Percentiles rank a stretch among this genome's conserved stretches.
Evolutionary conservation across 2,888 invertebrate genomes (phyloP).

Genomic region (Nebria salina): DNA sequence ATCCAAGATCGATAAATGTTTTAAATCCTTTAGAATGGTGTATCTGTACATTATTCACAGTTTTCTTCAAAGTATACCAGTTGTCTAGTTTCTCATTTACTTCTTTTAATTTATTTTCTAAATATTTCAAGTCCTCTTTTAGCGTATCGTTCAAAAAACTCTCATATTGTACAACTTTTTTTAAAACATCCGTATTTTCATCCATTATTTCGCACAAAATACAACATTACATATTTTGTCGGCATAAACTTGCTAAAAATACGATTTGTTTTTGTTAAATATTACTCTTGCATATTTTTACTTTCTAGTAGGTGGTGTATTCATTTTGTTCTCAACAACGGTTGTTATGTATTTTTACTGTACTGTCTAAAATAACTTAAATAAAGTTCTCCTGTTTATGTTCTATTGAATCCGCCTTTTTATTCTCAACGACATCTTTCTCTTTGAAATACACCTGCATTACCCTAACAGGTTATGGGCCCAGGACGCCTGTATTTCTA

Average conservation of each 20-base stretch:
- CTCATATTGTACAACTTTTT: conserved; percentile 58
- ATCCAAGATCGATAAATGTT: conserved; percentile 29
- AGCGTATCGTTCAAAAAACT: conserved; percentile 58
- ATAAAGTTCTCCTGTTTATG: no score
- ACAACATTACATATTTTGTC: background rate
- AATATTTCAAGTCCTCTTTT: conserved; percentile 58
- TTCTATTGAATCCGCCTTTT: no score
- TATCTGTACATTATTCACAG: conserved; percentile 24
- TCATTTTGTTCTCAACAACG: no score
- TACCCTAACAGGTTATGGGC: no score
- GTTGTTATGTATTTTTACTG: no score
- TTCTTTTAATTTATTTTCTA: conserved; percentile 54
- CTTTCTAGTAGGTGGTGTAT: no score
- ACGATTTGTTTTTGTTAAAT: no score
- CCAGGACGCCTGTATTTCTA: no score
- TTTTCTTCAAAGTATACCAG: conserved; percentile 37
- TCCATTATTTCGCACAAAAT: conserved; percentile 47
- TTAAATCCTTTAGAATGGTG: conserved; percentile 34
- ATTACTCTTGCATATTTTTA: no score
- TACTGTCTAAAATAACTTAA: no score
- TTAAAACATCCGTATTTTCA: conserved; percentile 47
- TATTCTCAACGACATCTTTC: no score
- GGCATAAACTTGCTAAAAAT: background rate
- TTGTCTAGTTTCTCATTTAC: conserved; percentile 25
- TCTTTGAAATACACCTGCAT: no score